Evolutionary conservation across 2,888 invertebrate genomes (phyloP).

Genomic region (Coelinius sp.): DNA sequence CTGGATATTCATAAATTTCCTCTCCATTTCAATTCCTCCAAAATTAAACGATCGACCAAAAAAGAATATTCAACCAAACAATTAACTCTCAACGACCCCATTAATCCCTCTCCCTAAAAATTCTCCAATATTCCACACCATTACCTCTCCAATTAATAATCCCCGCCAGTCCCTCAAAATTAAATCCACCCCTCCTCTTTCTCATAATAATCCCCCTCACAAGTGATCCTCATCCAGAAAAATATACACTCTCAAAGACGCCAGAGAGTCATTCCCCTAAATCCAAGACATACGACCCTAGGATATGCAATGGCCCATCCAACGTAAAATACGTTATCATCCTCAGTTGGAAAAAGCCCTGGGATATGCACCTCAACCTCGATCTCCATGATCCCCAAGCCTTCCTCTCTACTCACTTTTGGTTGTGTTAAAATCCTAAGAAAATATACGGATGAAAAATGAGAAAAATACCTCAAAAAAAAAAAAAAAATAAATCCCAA

Average conservation of each 20-base stretch:
- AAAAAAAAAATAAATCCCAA: neutral
- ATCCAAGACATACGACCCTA: slow-evolving; percentile 12
- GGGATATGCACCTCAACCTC: slow-evolving; percentile 11
- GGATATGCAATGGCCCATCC: slow-evolving; percentile 18
- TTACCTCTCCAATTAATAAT: neutral
- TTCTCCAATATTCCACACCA: neutral
- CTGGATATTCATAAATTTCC: no score
- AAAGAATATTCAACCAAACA: neutral
- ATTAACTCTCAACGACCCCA: neutral
- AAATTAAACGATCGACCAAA: neutral
- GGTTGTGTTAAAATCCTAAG: neutral
- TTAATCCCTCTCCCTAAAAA: neutral
- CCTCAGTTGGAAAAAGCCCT: neutral
- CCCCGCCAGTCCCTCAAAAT: neutral
- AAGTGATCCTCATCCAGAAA: slow-evolving; percentile 1
- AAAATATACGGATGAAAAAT: neutral
- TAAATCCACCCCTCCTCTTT: neutral
- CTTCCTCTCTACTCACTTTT: slow-evolving; percentile 35
- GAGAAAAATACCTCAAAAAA: neutral
- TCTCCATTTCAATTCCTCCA: neutral
- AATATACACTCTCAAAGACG: slow-evolving; percentile 18
- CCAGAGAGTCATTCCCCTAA: slow-evolving; percentile 22
- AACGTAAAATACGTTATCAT: slow-evolving; percentile 18
- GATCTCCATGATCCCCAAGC: slow-evolving; percentile 22
- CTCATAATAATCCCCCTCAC: neutral